A percentile compares a stretch with the other conserved stretches of the same genome.
Evolutionary conservation across 1,140 invertebrate genomes (phyloP).

Genomic region (Platorchestia sp.): DNA sequence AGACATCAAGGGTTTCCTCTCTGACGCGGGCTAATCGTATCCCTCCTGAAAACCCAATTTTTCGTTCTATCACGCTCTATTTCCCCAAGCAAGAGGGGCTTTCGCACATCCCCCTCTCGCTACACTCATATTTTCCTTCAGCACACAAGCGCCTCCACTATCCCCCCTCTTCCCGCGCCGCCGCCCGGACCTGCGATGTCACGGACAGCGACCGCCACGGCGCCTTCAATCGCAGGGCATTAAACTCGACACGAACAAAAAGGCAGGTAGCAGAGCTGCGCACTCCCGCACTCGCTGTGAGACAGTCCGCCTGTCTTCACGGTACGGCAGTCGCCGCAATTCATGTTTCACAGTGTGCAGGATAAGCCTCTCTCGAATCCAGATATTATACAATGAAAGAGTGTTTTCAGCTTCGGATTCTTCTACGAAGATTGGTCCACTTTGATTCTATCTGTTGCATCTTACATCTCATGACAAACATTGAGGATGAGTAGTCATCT

Average conservation of each 20-base stretch:
- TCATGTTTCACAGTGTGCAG: background rate
- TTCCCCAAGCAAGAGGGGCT: background rate
- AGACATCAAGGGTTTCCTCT: background rate
- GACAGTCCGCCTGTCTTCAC: background rate
- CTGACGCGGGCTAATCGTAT: background rate
- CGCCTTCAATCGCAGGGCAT: background rate
- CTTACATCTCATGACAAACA: background rate
- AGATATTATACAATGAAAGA: background rate
- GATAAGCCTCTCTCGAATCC: background rate
- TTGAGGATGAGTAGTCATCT: background rate
- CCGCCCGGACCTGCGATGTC: background rate
- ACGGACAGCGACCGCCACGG: background rate
- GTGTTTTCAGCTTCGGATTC: background rate
- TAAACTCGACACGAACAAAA: background rate
- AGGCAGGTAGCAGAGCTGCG: background rate
- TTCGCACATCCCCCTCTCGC: background rate
- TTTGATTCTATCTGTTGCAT: background rate
- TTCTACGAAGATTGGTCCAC: background rate
- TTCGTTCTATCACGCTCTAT: background rate
- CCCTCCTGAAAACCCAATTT: background rate
- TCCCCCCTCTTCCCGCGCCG: too few species aligned
- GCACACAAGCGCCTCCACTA: too few species aligned
- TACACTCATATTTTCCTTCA: too few species aligned
- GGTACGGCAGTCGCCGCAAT: background rate
- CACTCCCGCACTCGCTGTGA: background rate